Evolutionary conservation across 2,797 vertebrate species (phyloP), one percentile per base, ranked within the genome.

Genomic region (Zonotrichia albicollis): DNA sequence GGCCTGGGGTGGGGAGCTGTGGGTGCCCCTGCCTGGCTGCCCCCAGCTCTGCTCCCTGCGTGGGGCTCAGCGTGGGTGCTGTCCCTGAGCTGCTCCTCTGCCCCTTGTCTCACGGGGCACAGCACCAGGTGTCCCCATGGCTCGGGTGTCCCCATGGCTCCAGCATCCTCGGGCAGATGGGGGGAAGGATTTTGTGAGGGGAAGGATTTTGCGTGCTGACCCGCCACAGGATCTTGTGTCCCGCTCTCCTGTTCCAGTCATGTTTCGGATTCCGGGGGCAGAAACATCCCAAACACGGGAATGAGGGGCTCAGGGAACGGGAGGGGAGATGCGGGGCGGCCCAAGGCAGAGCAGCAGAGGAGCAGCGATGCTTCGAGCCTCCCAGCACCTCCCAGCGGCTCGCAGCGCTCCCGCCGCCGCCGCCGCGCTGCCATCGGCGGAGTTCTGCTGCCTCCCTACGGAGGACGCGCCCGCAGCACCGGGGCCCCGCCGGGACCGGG

Each of bases 361-460:
- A 34, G 5, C 58, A 3, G 22, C 1, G 19, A 15, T 9, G 30
- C 50, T 54, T 10, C 9, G 60, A 2, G 8, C 11, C 6, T 32
- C 40, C 26, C 71, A 58, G 54, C 11, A 10, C 55, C 27, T 43
- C 90, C 42, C 89, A 61, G 42, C 26, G 77, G 51, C 51, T 53
- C 51, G 6, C 51, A 11, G 51, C 51, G 54, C 85, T 34, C 40
- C 34, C 50, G 17, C 8, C 29, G 18, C 62, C 58, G 8, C 34
- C 20, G 72, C 93, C 10, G 87, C 46, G 87, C 74, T 75, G 91
- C 91, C 83, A 93, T 87, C 17, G 77, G 40, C 88, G 96, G 88
- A 42, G 94, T 67, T 95, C 1, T 95, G 95, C 95, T 96, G 95
- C 95, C 95, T 95, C 95, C 95, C 86, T 11, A 80, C 79, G 95